Conservation (phyloP, 2,888 invertebrate species). For the Tryphoninae sp. region DNA sequence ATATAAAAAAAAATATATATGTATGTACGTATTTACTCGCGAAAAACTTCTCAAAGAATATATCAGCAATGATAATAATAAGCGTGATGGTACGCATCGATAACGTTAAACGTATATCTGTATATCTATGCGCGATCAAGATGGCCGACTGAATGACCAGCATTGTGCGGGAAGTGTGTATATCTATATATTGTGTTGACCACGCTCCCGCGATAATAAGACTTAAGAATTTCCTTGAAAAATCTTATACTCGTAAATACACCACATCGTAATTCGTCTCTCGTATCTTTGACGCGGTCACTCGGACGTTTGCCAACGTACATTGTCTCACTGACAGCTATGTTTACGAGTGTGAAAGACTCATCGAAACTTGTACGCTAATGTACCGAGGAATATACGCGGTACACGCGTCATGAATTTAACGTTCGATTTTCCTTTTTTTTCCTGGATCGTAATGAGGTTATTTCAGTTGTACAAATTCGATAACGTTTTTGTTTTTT, state of each 20-base stretch:
- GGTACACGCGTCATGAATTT: not conserved
- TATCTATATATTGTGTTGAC: conserved; percentile 37
- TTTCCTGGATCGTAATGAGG: not conserved
- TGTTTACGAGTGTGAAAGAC: not conserved
- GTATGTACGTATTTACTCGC: conserved; percentile 30
- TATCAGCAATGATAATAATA: conserved; percentile 44
- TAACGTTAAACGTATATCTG: conserved; percentile 1
- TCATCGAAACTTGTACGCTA: not conserved
- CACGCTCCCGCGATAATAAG: conserved; percentile 42
- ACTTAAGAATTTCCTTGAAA: conserved; percentile 35
- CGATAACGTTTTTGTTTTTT: not conserved
- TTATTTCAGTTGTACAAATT: not conserved
- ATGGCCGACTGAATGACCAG: conserved; percentile 39
- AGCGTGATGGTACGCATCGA: conserved; percentile 27
- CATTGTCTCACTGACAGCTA: not conserved
- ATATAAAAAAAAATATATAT: not conserved
- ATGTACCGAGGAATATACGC: not conserved
- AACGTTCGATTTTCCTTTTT: not conserved
- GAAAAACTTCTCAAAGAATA: conserved; percentile 1
- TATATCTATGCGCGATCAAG: conserved; percentile 30
- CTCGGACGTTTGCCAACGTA: not conserved
- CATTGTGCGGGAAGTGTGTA: conserved; percentile 11
- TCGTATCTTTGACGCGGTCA: not conserved
- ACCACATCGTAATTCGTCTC: not conserved
- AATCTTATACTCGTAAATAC: conserved; percentile 16